Base-by-base conservation (phyloP, 1,140 invertebrate genomes). In the Drosophila miranda region DNA sequence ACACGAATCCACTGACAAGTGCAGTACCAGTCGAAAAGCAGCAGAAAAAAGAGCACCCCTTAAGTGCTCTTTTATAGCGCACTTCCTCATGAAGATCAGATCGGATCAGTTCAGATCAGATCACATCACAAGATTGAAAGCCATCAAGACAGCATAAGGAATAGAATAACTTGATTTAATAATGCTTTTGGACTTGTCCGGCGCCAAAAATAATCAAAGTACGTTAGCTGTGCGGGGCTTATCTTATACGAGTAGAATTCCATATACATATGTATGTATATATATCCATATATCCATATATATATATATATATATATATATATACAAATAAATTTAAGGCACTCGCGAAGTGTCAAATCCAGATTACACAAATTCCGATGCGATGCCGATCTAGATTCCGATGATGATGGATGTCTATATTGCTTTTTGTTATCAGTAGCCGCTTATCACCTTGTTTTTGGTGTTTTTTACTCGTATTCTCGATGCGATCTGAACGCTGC, bases 41-140 rank as follows among this genome's bases (percentile, higher is more conserved):
- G 6, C 23, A 11, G 11, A 23, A 42, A 26, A 16, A 21, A 38
- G 6, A 2, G 21, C 16, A 3, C 11, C 16, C n/a, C 48, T 44
- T 59, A 44, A 52, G 52, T 19, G 23, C 7, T 19, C 28, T 63
- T 75, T 81, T 69, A 74, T 56, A 69, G 57, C 67, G 57, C 61
- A 81, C 78, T 81, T 81, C 78, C 78, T 81, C 61, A 81, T 82
- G 48, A 69, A 59, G 49, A 74, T 78, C 44, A 5, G 23, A 26
- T 26, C 23, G 23, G 23, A 26, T 26, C 23, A 5, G 23, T 5
- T 23, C 21, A 4, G 21, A 23, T 16, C 23, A 26, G 23, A 26
- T 26, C 23, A 0, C 3, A 45, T 3, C 26, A 51, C 55, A 56
- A 52, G 44, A 56, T 64, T 28, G 30, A 30, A 30, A 30, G 30